Conservation (phyloP, 2,797 vertebrate species). For the Hybognathus amarus region DNA sequence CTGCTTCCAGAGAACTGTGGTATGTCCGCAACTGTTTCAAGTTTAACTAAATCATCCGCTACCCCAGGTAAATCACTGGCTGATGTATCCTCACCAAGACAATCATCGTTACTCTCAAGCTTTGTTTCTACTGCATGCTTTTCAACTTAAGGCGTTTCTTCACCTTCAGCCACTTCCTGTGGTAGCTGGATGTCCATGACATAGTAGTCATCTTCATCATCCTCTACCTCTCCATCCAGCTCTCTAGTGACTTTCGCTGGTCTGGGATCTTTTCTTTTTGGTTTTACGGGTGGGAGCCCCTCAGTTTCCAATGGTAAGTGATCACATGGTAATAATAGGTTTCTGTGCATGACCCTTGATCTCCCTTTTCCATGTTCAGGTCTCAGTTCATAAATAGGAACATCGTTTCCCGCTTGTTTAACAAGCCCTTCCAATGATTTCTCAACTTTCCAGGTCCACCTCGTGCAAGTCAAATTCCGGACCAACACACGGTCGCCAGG, state of each 20-base stretch:
- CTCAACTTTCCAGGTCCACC: constrained; percentile 47
- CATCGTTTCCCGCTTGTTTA: constrained; percentile 14
- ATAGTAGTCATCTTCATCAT: too few species aligned
- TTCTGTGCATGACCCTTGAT: constrained; percentile 32
- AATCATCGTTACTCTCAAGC: too few species aligned
- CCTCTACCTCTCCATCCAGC: too few species aligned
- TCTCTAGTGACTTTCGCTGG: neutral
- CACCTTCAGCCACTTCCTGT: too few species aligned
- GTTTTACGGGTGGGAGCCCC: neutral
- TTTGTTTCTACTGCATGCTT: too few species aligned
- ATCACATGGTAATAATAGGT: constrained; percentile 47
- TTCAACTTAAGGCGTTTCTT: too few species aligned
- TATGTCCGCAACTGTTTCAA: neutral
- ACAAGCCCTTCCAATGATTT: constrained; percentile 45
- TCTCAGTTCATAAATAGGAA: constrained; percentile 42
- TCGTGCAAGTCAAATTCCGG: neutral
- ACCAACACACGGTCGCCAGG: constrained; percentile 19
- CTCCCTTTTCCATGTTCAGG: constrained; percentile 46
- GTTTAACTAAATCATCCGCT: neutral
- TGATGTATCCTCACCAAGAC: neutral
- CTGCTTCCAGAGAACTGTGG: neutral
- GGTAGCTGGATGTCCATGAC: too few species aligned
- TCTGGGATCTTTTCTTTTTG: neutral
- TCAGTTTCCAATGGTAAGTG: constrained; percentile 17
- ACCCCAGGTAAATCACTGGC: neutral